Evolutionary conservation across 1,140 invertebrate genomes (phyloP).

Genomic region (Drosophila serrata): DNA sequence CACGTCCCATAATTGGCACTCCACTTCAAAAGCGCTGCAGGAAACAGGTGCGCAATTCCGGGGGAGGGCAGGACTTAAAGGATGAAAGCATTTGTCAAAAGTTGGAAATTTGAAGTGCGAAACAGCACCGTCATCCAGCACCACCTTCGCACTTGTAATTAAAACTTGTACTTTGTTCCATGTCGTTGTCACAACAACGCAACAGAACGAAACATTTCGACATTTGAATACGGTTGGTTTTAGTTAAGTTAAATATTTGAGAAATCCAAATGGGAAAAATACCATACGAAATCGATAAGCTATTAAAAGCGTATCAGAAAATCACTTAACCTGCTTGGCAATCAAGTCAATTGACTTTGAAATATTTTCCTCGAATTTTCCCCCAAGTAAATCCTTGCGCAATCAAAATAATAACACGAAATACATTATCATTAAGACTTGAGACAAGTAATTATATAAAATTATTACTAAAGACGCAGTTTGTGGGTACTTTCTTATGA

Average conservation of each 20-base stretch:
- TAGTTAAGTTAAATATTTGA: constrained; percentile 4
- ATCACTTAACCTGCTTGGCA: background rate
- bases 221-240: constrained; percentile 6
- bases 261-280: background rate
- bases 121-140: constrained; percentile 37
- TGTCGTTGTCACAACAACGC: constrained; percentile 22
- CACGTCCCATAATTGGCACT: constrained; percentile 66
- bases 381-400: background rate
- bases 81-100: constrained; percentile 42
- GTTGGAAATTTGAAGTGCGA: constrained; percentile 27
- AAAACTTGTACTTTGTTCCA: constrained; percentile 22
- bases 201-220: background rate
- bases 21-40: constrained; percentile 30
- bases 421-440: constrained; percentile 2
- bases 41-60: constrained; percentile 41
- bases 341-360: constrained; percentile 9
- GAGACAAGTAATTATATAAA: background rate
- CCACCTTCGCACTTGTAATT: constrained; percentile 27
- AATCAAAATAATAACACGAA: background rate
- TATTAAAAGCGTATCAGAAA: constrained; percentile 14
- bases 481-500: background rate
- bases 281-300: constrained; percentile 9
- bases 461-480: background rate
- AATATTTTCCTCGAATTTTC: background rate
- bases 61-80: constrained; percentile 32